Conservation (phyloP, 1,140 invertebrate genomes). For the Eulimnadia texana region DNA sequence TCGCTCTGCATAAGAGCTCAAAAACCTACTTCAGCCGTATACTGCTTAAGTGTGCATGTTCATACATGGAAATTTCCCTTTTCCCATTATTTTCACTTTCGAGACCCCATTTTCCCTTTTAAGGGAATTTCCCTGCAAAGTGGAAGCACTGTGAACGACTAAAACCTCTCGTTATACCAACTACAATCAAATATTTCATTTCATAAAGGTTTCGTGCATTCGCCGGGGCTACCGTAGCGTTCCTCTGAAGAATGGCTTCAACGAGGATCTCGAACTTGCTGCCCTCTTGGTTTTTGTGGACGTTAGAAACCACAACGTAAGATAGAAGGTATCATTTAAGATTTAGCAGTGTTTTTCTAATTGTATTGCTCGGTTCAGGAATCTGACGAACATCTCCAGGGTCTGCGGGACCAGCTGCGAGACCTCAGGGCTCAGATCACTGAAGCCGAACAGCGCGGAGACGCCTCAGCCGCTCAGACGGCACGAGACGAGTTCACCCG, state of each 20-base stretch:
- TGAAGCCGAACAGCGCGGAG: conserved; percentile 4
- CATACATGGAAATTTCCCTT: neutral
- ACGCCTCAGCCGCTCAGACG: neutral
- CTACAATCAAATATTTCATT: conserved; percentile 16
- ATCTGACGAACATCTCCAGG: neutral
- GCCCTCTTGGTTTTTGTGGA: conserved; percentile 72
- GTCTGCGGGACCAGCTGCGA: neutral
- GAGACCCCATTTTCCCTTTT: too few species aligned
- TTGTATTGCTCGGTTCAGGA: neutral
- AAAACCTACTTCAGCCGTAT: too few species aligned
- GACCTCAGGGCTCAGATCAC: neutral
- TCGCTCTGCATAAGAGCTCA: too few species aligned
- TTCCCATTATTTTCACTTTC: neutral
- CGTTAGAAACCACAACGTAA: conserved; percentile 37
- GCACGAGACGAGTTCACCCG: conserved; percentile 10
- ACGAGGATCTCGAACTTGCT: conserved; percentile 84
- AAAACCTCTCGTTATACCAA: too few species aligned
- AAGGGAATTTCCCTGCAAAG: too few species aligned
- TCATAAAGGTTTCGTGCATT: conserved; percentile 22
- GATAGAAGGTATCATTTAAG: conserved; percentile 6
- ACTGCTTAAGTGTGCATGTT: too few species aligned
- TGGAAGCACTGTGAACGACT: too few species aligned
- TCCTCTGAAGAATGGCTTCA: conserved; percentile 74
- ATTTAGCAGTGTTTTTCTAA: neutral
- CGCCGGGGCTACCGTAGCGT: conserved; percentile 73